Conservation (phyloP, 2,888 invertebrate species). For the Apamea anceps region DNA sequence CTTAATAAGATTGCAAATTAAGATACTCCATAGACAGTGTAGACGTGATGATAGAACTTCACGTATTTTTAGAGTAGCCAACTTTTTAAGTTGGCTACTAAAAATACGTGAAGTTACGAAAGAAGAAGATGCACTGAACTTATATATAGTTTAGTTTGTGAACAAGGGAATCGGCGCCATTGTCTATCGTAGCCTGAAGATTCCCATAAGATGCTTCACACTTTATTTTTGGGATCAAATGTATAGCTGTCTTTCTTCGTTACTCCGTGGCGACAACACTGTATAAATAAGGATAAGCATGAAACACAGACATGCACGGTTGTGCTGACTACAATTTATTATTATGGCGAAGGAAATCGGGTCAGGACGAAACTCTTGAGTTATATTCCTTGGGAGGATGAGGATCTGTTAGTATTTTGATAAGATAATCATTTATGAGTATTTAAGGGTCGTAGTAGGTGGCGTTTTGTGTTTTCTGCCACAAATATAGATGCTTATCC, state of each 20-base stretch:
- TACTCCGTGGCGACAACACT: conserved; percentile 28
- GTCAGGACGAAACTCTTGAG: conserved; percentile 26
- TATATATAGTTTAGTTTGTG: too few relatives aligned
- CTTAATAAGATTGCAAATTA: too few relatives aligned
- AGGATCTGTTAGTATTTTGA: not conserved
- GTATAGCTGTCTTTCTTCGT: conserved; percentile 29
- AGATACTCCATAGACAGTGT: too few relatives aligned
- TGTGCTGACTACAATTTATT: conserved; percentile 59
- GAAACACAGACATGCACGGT: conserved; percentile 57
- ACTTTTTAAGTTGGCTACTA: too few relatives aligned
- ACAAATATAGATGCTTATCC: too few relatives aligned
- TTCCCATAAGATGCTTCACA: conserved; percentile 22
- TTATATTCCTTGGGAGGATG: conserved; percentile 24
- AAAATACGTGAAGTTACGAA: too few relatives aligned
- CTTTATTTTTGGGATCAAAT: conserved; percentile 35
- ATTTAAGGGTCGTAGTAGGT: not conserved
- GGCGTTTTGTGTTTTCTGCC: too few relatives aligned
- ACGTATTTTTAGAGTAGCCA: too few relatives aligned
- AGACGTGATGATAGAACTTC: too few relatives aligned
- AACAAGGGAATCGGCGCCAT: not conserved
- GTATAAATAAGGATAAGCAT: conserved; percentile 62
- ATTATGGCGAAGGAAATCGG: conserved; percentile 50
- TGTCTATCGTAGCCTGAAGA: not conserved
- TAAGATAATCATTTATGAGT: not conserved
- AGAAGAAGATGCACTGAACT: too few relatives aligned